Base-by-base conservation (phyloP, 2,888 invertebrate genomes). In the Pecten maximus region DNA sequence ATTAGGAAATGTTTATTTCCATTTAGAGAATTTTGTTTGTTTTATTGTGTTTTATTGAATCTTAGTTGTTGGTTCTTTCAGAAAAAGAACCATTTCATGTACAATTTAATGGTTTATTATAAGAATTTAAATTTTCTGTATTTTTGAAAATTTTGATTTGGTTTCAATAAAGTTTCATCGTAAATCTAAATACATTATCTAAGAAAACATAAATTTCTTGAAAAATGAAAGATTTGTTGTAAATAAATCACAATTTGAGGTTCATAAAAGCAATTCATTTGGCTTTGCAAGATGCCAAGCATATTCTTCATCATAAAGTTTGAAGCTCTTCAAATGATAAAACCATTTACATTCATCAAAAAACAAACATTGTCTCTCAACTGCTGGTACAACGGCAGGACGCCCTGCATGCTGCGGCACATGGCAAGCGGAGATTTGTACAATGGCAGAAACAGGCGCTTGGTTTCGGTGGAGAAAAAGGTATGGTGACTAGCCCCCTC, bases 281-380 rank as follows among this genome's bases (percentile, higher is more conserved):
- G 23, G 48, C 35, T 74, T 74, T 74, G 28, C 12, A 35, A 35
- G 74, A 74, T 35, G 74, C 28, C 28, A 74, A 23, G 10, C 35
- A 74, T 74, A 35, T 15, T 60, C 3, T 3, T 28, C 35, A 12
- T 74, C 23, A 74, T 10, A 23, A 74, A 74, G 74, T 35, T 74
- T 74, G 28, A 74, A 74, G 28, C 54, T n/a, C 1, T 8, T 6
- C 23, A 74, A 74, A 74, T 74, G 74, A 74, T 74, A 8, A 74
- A 74, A 74, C 74, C 74, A 74, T 74, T 74, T 74, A 74, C 74
- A 74, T 74, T 74, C 74, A 74, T 74, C 74, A 74, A 74, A 74
- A 74, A 74, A 74, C 74, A 74, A 74, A 74, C 74, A 74, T 74
- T 74, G 74, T 74, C 74, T 74, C 74, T 74, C 74, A 28, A 74